A percentile compares a stretch with the other conserved stretches of the same genome.
Evolutionary conservation across 2,797 vertebrate species (phyloP).

Genomic region (Thamnophis elegans): DNA sequence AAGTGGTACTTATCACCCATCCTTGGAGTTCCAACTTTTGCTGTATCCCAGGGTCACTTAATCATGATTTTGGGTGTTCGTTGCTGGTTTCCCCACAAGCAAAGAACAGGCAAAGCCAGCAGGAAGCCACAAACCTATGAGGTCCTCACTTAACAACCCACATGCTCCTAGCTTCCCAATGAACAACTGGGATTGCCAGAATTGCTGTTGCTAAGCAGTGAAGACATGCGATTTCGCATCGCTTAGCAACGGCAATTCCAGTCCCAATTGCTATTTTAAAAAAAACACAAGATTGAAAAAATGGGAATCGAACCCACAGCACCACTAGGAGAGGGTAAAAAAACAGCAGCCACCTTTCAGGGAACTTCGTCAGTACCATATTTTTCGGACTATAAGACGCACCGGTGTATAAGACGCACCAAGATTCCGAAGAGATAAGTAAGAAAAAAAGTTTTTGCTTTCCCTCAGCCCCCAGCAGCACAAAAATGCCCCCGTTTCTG

Average conservation of each 20-base stretch:
- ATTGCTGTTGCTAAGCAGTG: not conserved
- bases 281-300: not conserved
- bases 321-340: not conserved
- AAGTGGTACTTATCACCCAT: not conserved
- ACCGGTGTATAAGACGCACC: no score
- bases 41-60: not conserved
- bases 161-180: not conserved
- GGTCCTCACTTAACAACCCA: not conserved
- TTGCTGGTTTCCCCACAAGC: not conserved
- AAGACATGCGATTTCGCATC: not conserved
- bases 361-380: not conserved
- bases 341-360: not conserved
- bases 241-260: not conserved
- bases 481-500: no score
- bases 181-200: not conserved
- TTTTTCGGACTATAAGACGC: no score
- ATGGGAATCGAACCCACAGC: not conserved
- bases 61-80: not conserved
- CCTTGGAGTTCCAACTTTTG: not conserved
- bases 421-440: no score
- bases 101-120: not conserved
- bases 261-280: not conserved
- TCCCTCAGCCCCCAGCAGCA: no score
- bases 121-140: not conserved
- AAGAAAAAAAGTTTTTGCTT: no score